Evolutionary conservation across 2,888 invertebrate genomes (phyloP).

Genomic region (Colostygia pectinataria): DNA sequence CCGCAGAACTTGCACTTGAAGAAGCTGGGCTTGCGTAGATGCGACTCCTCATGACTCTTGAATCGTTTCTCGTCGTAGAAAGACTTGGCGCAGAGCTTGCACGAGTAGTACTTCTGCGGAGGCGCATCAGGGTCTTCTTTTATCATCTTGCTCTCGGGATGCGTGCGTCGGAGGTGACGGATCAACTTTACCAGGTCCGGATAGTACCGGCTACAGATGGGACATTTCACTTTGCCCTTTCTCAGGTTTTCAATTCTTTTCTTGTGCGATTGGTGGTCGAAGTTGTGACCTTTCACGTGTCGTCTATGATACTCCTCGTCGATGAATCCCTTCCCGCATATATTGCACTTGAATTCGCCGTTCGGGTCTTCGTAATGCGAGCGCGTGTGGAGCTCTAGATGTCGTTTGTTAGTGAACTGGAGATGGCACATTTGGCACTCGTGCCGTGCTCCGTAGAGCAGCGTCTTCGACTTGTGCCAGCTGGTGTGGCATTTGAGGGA

Average conservation of each 20-base stretch:
- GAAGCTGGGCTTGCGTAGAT: constrained; percentile 69
- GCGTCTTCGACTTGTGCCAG: constrained; percentile 74
- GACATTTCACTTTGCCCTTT: constrained; percentile 73
- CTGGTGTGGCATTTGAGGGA: constrained; percentile 70
- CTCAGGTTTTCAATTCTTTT: constrained; percentile 67
- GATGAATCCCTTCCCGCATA: constrained; percentile 80
- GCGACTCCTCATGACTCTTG: constrained; percentile 65
- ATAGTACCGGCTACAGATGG: constrained; percentile 70
- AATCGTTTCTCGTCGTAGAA: constrained; percentile 66
- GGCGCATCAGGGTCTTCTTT: constrained; percentile 76
- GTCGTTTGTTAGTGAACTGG: constrained; percentile 73
- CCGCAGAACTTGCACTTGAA: constrained; percentile 78
- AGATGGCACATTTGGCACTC: constrained; percentile 75
- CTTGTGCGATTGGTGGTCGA: constrained; percentile 68
- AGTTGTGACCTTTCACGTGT: constrained; percentile 81
- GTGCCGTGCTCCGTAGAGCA: constrained; percentile 67
- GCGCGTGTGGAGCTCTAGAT: constrained; percentile 71
- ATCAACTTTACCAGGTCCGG: constrained; percentile 72
- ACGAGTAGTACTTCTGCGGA: constrained; percentile 61
- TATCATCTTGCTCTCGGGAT: constrained; percentile 80
- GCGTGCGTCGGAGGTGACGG: constrained; percentile 68
- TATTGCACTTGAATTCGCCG: constrained; percentile 74
- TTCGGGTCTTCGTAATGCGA: constrained; percentile 78
- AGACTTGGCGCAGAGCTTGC: constrained; percentile 73
- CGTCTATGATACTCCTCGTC: constrained; percentile 75